Percentiles rank a stretch among this genome's conserved stretches.
These are phyloP conservation scores for Danio albolineatus DNA, from an alignment of 2,797 vertebrate species.

Conservation along the genomic window DNA sequence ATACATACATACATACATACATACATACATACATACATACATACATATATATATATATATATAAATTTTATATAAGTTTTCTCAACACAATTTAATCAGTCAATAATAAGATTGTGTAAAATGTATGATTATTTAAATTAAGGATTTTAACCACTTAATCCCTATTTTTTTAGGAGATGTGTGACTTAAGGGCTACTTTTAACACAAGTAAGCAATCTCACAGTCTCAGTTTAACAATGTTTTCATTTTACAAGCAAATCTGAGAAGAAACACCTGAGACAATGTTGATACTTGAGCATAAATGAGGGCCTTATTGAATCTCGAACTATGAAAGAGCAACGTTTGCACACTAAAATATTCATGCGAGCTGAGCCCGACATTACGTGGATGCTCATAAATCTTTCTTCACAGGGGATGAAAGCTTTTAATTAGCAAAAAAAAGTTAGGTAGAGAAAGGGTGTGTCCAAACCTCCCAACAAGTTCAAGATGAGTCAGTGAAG, in stretches of 20 bases:
- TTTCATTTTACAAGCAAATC: not conserved
- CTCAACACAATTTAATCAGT: no score
- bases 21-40: no score
- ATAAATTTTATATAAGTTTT: no score
- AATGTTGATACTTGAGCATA: not conserved
- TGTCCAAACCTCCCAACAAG: conserved; percentile 5
- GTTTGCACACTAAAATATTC: not conserved
- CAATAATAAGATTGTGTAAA: no score
- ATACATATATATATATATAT: no score
- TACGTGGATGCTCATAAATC: not conserved
- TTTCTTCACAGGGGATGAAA: not conserved
- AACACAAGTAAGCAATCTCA: not conserved
- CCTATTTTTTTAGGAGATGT: no score
- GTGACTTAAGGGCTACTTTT: not conserved
- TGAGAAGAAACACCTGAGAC: not conserved
- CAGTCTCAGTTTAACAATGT: no score
- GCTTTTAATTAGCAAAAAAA: not conserved
- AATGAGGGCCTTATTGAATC: not conserved
- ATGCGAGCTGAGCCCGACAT: not conserved
- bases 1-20: no score
- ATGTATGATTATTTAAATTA: no score
- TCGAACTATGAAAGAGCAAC: not conserved
- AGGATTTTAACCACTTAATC: no score
- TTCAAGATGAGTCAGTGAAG: not conserved
- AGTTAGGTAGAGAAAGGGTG: not conserved